phyloP scores from a whole-genome alignment of 2,797 vertebrate genomes.

The Ctenochaetus hawaiiensis region DNA sequence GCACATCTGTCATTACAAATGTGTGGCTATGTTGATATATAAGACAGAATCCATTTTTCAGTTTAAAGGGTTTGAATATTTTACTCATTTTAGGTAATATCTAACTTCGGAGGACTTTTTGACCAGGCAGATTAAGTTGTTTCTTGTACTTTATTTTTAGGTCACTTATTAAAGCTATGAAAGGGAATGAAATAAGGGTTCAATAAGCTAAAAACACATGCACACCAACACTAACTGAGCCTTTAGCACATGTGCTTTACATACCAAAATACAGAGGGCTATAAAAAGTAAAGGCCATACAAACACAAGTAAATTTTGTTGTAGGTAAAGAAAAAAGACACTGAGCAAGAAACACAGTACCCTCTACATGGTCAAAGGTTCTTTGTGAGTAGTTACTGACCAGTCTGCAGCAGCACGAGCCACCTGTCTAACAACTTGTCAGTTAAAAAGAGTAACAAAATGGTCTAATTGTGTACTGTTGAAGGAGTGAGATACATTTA shows the following conservation, averaged over 20 bases:
- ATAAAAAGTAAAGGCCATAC: slow-evolving; percentile 15
- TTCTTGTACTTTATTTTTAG: background rate
- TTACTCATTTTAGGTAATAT: background rate
- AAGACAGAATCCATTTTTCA: background rate
- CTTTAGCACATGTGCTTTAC: background rate
- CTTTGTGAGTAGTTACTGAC: slow-evolving; percentile 35
- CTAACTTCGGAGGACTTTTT: background rate
- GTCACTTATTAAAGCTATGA: background rate
- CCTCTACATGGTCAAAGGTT: slow-evolving; percentile 30
- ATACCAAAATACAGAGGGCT: background rate
- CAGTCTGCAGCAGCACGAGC: slow-evolving; percentile 12
- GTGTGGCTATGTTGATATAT: background rate
- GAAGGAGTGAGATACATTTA: slow-evolving; percentile 37
- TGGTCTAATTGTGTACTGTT: slow-evolving; percentile 49
- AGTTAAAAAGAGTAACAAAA: slow-evolving; percentile 39
- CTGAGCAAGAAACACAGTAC: slow-evolving; percentile 2
- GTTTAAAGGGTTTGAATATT: background rate
- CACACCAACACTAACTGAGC: background rate
- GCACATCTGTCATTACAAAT: background rate
- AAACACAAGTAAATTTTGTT: slow-evolving; percentile 11
- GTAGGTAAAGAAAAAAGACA: slow-evolving; percentile 17
- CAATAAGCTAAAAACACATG: slow-evolving; percentile 1
- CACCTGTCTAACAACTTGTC: slow-evolving; percentile 25
- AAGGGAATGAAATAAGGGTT: background rate
- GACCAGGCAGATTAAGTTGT: background rate